phyloP scores from a whole-genome alignment of 2,797 vertebrate genomes.

The Petrocephalus schoutedeni region DNA sequence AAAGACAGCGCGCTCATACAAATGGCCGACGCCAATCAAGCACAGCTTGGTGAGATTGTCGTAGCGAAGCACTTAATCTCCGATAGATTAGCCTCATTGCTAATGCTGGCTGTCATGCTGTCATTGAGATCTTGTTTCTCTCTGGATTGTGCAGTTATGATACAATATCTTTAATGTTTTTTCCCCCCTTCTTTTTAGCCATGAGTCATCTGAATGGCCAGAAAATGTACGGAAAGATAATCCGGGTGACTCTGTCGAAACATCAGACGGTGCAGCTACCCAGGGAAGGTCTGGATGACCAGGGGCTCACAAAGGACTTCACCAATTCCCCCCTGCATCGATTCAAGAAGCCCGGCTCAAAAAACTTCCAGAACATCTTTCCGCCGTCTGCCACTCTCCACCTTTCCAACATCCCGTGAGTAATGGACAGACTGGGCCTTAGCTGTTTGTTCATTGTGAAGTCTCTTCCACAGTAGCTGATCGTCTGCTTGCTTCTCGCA shows the following conservation, averaged over 20 bases:
- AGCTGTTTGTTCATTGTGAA: neutral
- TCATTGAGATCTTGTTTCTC: neutral
- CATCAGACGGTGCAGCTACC: conserved; percentile 95
- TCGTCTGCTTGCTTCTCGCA: neutral
- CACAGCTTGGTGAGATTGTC: conserved; percentile 81
- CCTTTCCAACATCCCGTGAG: conserved; percentile 91
- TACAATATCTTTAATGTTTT: neutral
- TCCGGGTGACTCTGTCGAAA: conserved; percentile 93
- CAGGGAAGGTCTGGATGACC: conserved; percentile 92
- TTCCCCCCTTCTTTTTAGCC: conserved; percentile 59
- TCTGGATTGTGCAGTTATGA: neutral
- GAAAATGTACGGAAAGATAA: conserved; percentile 96
- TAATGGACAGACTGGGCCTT: conserved; percentile 13
- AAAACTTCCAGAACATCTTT: conserved; percentile 98
- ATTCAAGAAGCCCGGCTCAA: conserved; percentile 97
- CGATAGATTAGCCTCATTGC: neutral
- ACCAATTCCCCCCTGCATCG: conserved; percentile 92
- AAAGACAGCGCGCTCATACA: conserved; percentile 98
- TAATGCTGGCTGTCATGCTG: neutral
- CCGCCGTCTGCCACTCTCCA: conserved; percentile 95
- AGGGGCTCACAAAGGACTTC: conserved; percentile 95
- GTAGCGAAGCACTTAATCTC: neutral
- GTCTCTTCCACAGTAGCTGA: neutral
- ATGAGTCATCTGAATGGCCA: conserved; percentile 98
- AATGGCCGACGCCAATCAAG: conserved; percentile 93